A percentile compares a stretch with the other conserved stretches of the same genome.
phyloP scores from a whole-genome alignment of 2,888 invertebrate species.

The Caenorhabditis sp. region DNA sequence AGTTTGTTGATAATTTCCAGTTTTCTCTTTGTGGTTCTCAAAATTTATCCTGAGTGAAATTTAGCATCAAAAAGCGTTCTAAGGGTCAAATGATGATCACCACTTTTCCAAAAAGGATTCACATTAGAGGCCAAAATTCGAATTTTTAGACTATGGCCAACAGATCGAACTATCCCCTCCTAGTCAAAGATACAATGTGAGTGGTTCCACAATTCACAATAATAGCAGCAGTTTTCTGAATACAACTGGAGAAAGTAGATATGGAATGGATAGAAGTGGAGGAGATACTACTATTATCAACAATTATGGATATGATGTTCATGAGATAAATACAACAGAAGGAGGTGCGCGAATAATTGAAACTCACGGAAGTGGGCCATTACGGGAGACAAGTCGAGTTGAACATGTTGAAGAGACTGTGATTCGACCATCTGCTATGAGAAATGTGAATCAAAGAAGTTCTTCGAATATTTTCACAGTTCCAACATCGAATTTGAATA shows the following conservation, averaged over 20 bases:
- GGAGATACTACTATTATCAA: constrained; percentile 44
- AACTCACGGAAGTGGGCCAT: constrained; percentile 63
- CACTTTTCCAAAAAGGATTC: too few relatives aligned
- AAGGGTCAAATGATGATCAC: too few relatives aligned
- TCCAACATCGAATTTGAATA: constrained; percentile 17
- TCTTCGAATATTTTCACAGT: constrained; percentile 48
- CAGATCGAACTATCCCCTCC: constrained; percentile 49
- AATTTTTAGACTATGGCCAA: constrained; percentile 50
- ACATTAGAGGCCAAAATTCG: too few relatives aligned
- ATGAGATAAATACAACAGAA: constrained; percentile 67
- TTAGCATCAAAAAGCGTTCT: too few relatives aligned
- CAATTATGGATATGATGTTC: constrained; percentile 68
- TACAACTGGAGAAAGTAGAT: constrained; percentile 35
- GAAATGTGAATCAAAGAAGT: constrained; percentile 11
- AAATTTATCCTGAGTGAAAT: too few relatives aligned
- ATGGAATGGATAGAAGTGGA: constrained; percentile 29
- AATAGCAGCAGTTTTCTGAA: constrained; percentile 26
- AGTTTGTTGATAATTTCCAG: too few relatives aligned
- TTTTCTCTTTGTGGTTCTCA: too few relatives aligned
- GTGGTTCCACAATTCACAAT: constrained; percentile 12
- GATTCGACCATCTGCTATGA: constrained; percentile 19
- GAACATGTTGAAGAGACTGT: constrained; percentile 47
- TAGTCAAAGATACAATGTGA: constrained; percentile 31
- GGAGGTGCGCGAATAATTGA: constrained; percentile 67
- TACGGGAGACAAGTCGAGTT: constrained; percentile 39